Conservation (phyloP, 2,797 vertebrate genomes). For the Periparus ater region DNA sequence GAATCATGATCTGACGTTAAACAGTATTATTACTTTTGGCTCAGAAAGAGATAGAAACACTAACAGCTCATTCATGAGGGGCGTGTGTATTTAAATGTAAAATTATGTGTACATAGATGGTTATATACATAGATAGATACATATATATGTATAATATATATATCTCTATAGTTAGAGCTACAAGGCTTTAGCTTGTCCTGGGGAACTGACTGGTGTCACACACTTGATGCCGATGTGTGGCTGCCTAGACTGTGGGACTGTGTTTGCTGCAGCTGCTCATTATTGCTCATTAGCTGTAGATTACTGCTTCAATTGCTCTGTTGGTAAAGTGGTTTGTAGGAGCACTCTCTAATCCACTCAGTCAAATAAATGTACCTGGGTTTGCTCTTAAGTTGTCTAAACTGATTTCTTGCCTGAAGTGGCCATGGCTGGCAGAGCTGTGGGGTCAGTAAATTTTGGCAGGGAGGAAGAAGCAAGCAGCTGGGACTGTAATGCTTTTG, state of each 20-base stretch:
- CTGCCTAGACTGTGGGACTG: background rate
- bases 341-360: background rate
- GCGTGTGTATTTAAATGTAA: fast-evolving
- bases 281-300: background rate
- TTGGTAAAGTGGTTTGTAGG: background rate
- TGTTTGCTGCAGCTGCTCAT: background rate
- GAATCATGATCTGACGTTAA: background rate
- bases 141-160: background rate
- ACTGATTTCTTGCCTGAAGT: background rate
- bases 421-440: background rate
- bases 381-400: background rate
- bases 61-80: background rate
- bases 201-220: background rate
- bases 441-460: background rate
- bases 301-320: background rate
- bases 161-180: background rate
- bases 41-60: background rate
- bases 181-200: background rate
- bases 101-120: background rate
- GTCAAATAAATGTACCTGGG: background rate
- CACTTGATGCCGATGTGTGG: background rate
- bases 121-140: background rate
- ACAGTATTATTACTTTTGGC: background rate
- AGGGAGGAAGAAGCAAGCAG: background rate
- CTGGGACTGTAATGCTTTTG: background rate